phyloP scores from a whole-genome alignment of 30 jellyfish, hydroid and myxozoan genomes.

The Kudoa iwatai region DNA sequence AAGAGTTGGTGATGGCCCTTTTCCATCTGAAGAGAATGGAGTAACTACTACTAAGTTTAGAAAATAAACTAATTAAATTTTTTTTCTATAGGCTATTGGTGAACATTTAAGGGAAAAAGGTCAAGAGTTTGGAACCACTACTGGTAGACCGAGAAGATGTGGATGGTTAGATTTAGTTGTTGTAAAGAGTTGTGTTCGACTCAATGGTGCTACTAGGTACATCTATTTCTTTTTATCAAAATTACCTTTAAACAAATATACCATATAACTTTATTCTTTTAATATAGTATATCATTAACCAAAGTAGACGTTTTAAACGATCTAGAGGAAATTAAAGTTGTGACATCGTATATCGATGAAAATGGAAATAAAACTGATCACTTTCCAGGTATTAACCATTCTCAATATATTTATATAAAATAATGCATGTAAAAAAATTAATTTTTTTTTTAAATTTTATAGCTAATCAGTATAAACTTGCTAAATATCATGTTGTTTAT shows the following conservation, averaged over 20 bases:
- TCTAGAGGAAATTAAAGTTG: slow-evolving; percentile 29
- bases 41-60: slow-evolving; percentile 16
- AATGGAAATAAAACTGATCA: slow-evolving; percentile 23
- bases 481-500: slow-evolving; percentile 44
- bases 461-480: slow-evolving; percentile 32
- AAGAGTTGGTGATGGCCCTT: slow-evolving; percentile 73
- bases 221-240: neutral
- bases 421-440: neutral
- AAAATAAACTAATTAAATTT: neutral
- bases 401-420: neutral
- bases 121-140: slow-evolving; percentile 78
- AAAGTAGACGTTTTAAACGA: slow-evolving; percentile 75
- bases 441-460: neutral
- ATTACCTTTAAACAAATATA: neutral
- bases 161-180: slow-evolving; percentile 97
- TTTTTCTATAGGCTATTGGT: slow-evolving; percentile 26
- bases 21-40: slow-evolving; percentile 65
- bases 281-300: slow-evolving; percentile 40
- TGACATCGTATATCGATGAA: slow-evolving; percentile 14
- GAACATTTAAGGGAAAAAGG: slow-evolving; percentile 32
- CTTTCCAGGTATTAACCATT: slow-evolving; percentile 32
- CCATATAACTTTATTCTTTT: neutral
- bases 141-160: slow-evolving; percentile 86
- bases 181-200: slow-evolving; percentile 34
- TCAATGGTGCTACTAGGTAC: slow-evolving; percentile 67